phyloP scores from a whole-genome alignment of 2,797 vertebrate species.

The Propithecus perrieri region DNA sequence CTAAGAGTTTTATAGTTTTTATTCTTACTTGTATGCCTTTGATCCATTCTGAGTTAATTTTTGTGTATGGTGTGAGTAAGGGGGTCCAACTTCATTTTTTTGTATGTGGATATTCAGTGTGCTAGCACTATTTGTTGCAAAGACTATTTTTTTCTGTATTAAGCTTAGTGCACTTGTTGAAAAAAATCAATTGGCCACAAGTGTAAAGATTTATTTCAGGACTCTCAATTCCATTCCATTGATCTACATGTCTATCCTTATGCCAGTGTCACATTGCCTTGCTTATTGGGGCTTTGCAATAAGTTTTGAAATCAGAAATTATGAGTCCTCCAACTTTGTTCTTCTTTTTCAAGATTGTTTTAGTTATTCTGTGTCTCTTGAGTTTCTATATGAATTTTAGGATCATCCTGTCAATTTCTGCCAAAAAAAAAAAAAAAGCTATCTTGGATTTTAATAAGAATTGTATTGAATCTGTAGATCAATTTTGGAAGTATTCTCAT shows the following conservation, averaged over 20 bases:
- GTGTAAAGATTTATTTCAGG: neutral
- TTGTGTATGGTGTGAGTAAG: neutral
- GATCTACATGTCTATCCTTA: neutral
- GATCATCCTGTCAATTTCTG: neutral
- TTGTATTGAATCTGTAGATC: neutral
- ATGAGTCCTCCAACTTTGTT: neutral
- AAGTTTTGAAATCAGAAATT: neutral
- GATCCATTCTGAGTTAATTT: neutral
- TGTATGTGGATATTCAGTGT: neutral
- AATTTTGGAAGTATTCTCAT: neutral
- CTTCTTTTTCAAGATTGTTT: neutral
- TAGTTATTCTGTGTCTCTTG: neutral
- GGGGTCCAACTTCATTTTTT: neutral
- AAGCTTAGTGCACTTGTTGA: neutral
- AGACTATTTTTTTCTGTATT: neutral
- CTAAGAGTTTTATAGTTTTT: neutral
- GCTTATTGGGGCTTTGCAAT: neutral
- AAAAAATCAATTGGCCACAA: neutral
- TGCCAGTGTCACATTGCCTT: neutral
- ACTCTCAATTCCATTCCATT: neutral
- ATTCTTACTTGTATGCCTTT: neutral
- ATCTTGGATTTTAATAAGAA: neutral
- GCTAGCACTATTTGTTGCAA: neutral
- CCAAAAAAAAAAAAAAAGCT: no score
- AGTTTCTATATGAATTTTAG: neutral